Percentiles rank a stretch among this genome's conserved stretches.
Evolutionary conservation across 2,888 invertebrate species (phyloP).

Genomic region (Teleiodes luculella): DNA sequence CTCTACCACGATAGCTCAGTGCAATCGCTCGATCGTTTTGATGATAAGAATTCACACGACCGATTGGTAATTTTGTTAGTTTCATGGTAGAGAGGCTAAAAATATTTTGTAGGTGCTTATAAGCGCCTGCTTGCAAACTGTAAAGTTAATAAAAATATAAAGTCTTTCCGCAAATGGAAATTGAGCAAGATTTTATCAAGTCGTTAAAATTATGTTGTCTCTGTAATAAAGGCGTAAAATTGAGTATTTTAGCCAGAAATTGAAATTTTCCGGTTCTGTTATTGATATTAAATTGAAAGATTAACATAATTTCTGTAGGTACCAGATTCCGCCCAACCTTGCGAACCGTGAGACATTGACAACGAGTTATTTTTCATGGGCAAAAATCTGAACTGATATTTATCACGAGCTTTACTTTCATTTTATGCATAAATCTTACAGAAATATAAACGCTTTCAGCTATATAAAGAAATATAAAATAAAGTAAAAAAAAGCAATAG

Average conservation of each 20-base stretch:
- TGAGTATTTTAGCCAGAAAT: background rate
- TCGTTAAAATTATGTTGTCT: background rate
- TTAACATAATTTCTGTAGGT: conserved; percentile 21
- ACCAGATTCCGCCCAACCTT: conserved; percentile 22
- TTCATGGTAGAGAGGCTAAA: conserved; percentile 24
- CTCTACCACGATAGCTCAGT: conserved; percentile 32
- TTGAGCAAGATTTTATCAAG: background rate
- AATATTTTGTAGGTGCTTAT: conserved; percentile 11
- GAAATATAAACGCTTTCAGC: too few species aligned
- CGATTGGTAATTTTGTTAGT: background rate
- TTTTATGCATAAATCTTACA: too few species aligned
- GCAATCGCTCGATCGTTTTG: conserved; percentile 1
- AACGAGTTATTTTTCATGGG: conserved; percentile 37
- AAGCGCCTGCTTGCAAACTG: conserved; percentile 29
- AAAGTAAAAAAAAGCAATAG: too few species aligned
- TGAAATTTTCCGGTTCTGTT: background rate
- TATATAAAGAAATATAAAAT: too few species aligned
- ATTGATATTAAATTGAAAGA: conserved; percentile 8
- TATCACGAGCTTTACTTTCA: conserved; percentile 14
- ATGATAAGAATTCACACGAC: background rate
- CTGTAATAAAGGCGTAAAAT: background rate
- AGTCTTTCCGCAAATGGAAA: background rate
- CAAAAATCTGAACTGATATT: conserved; percentile 34
- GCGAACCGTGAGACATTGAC: conserved; percentile 24
- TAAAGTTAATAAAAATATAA: conserved; percentile 30